Percentiles rank a stretch among this genome's conserved stretches.
Conservation (phyloP, 2,113 vertebrate species). For the Dromaius novaehollandiae region DNA sequence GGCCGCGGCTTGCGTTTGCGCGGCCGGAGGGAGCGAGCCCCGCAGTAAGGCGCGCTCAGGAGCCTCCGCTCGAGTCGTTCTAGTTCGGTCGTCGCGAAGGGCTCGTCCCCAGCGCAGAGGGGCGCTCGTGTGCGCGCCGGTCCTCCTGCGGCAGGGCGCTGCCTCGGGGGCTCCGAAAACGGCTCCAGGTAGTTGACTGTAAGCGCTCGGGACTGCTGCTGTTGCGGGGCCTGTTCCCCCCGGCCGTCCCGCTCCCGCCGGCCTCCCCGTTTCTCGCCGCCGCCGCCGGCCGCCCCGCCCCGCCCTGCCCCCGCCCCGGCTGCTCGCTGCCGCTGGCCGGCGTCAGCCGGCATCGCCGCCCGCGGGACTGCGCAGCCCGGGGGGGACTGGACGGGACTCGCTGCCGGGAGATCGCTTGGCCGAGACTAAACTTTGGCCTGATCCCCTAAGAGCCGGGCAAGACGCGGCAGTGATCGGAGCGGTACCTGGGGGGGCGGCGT, state of each 20-base stretch:
- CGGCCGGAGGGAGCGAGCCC: background rate
- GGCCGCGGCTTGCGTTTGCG: background rate
- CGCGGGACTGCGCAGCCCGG: background rate
- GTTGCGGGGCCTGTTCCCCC: background rate
- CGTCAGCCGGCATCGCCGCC: background rate
- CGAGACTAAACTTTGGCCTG: background rate
- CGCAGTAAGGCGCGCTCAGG: background rate
- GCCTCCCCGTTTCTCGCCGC: background rate
- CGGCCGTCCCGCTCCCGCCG: background rate
- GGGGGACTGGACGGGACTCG: slow-evolving; percentile 46
- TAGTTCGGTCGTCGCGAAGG: background rate
- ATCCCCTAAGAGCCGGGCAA: slow-evolving; percentile 62
- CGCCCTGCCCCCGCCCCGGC: background rate
- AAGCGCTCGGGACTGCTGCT: background rate
- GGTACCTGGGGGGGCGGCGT: slow-evolving; percentile 76
- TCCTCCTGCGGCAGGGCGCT: background rate
- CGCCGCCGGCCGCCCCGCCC: background rate
- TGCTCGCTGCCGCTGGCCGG: background rate
- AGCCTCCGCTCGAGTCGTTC: background rate
- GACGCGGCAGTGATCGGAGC: slow-evolving; percentile 45
- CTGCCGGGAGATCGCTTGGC: background rate
- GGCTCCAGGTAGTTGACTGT: rapidly evolving
- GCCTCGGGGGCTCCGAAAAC: background rate
- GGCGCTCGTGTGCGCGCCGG: background rate
- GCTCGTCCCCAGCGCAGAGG: background rate